Evolutionary conservation across 2,113 vertebrate genomes (phyloP), one percentile per base, ranked within the genome.

Genomic region (Ellobius talpinus): DNA sequence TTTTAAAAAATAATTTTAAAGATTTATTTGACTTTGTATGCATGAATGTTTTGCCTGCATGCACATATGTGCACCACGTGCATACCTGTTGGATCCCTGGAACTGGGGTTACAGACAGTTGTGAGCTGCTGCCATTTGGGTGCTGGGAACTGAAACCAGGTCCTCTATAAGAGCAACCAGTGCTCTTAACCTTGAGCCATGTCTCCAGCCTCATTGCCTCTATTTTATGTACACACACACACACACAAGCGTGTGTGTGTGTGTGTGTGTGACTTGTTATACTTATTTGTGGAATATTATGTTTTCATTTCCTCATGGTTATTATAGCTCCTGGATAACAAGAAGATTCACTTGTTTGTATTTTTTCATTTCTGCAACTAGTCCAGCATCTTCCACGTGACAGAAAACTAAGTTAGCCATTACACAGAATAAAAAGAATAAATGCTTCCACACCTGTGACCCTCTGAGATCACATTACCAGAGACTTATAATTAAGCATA

Each of bases 381-480:
- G 21, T 74, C 36, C 9, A 76, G 42, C 70, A 8, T 66, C 42
- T 94, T 84, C 17, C 52, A 90, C 36, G 85, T 68, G 23, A 88
- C 76, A 96, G 50, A 39, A 79, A 79, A 78, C 26, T 93, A 65
- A 91, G 66, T 73, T 93, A 95, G 93, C 61, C n/a, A 93, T 26
- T 39, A 89, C 2, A 33, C 36, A 74, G 36, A 4, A 1, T 81
- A 52, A 13, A 52, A 87, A 81, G 72, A 91, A 84, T 55, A 72
- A 93, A 79, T 19, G 24, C 24, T 63, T 85, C 66, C 70, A 58
- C 42, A 90, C 94, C 90, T 52, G 70, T 45, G 45, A 94, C 52
- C 19, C 3, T 93, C 16, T 61, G 2, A 66, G 63, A 93, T 66
- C 63, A 85, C 82, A 86, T 78, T 58, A 88, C 19, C 79, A 89